Evolutionary conservation across 2,888 invertebrate genomes (phyloP).

Genomic region (Byasa hedistus): DNA sequence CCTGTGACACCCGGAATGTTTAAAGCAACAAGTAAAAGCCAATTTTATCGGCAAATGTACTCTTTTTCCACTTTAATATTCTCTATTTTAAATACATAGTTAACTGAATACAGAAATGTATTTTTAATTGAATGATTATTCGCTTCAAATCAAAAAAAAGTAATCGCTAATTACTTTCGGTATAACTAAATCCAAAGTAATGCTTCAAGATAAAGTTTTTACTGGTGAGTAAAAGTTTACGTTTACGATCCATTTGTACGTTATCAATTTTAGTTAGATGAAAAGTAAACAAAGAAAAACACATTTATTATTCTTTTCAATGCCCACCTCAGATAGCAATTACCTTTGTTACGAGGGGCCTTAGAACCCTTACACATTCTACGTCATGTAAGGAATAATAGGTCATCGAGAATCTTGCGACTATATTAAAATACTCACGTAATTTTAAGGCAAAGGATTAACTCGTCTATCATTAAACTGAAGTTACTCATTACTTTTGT

Average conservation of each 20-base stretch:
- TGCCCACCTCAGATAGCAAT: not conserved
- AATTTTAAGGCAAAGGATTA: too few relatives aligned
- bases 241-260: too few relatives aligned
- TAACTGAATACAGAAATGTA: not conserved
- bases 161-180: too few relatives aligned
- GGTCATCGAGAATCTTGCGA: not conserved
- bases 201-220: too few relatives aligned
- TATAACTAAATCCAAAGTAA: too few relatives aligned
- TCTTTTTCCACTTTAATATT: not conserved
- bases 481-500: too few relatives aligned
- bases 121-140: not conserved
- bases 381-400: not conserved
- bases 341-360: not conserved
- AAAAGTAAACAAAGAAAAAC: too few relatives aligned
- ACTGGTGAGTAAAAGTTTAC: too few relatives aligned
- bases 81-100: not conserved
- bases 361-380: not conserved
- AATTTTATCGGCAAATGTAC: conserved; percentile 1
- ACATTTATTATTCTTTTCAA: too few relatives aligned
- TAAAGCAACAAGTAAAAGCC: conserved; percentile 18
- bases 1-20: conserved; percentile 7
- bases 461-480: too few relatives aligned
- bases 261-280: too few relatives aligned
- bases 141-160: too few relatives aligned
- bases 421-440: not conserved